Percentiles rank a stretch among this genome's conserved stretches.
These are phyloP conservation scores for Acropternis orthonyx DNA, from an alignment of 2,797 vertebrate species.

Conservation along the genomic window DNA sequence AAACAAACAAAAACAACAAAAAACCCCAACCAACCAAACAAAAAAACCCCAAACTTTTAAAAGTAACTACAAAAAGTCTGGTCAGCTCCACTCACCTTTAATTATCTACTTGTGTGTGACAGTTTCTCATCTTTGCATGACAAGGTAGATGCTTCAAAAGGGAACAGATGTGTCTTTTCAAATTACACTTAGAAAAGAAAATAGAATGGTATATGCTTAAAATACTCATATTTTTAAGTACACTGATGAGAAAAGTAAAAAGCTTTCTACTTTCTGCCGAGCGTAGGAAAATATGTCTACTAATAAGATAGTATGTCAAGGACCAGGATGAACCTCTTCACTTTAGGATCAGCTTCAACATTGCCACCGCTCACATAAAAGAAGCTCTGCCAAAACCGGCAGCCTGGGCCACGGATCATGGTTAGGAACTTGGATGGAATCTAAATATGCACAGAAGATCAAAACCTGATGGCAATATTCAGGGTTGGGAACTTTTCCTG, in stretches of 20 bases:
- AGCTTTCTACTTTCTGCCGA: background rate
- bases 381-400: background rate
- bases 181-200: background rate
- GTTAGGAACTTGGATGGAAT: background rate
- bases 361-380: background rate
- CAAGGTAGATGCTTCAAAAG: background rate
- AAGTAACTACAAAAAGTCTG: background rate
- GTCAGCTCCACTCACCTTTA: background rate
- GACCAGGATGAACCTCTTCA: background rate
- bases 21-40: too few species aligned
- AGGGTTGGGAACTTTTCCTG: fast-evolving
- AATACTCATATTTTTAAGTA: background rate
- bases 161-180: background rate
- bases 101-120: background rate
- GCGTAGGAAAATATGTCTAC: background rate
- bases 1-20: background rate
- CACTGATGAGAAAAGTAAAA: background rate
- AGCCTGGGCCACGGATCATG: fast-evolving
- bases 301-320: background rate
- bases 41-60: background rate
- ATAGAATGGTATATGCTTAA: background rate
- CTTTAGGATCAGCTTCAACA: background rate
- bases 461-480: background rate
- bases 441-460: fast-evolving
- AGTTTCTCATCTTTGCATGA: background rate